Evolutionary conservation across 2,797 vertebrate species (phyloP).

Genomic region (Peromyscus nudipes): DNA sequence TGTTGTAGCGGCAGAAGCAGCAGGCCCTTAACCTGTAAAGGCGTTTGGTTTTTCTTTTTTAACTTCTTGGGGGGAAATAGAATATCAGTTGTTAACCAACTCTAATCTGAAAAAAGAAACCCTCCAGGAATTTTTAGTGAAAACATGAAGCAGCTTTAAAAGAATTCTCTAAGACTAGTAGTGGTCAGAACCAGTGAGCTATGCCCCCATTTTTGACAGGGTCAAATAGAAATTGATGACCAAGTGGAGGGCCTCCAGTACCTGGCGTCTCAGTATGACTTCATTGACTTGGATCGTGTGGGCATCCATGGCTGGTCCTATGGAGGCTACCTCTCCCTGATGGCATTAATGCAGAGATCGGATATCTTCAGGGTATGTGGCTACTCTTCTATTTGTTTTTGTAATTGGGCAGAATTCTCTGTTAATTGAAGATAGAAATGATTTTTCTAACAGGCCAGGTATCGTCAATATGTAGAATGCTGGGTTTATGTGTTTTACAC

Average conservation of each 20-base stretch:
- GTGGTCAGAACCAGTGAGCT: constrained; percentile 60
- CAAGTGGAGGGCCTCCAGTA: constrained; percentile 92
- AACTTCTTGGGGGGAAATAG: not conserved
- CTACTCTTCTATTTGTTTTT: constrained; percentile 49
- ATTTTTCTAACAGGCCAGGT: constrained; percentile 52
- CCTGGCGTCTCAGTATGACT: constrained; percentile 89
- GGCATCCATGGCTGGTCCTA: constrained; percentile 93
- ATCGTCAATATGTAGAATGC: constrained; percentile 11
- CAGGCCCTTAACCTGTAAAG: constrained; percentile 1
- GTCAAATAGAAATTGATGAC: constrained; percentile 91
- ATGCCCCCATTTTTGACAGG: constrained; percentile 83
- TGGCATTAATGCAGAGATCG: constrained; percentile 91
- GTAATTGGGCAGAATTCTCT: constrained; percentile 27
- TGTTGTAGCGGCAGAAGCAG: not conserved
- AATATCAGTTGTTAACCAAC: constrained; percentile 60
- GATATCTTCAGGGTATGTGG: constrained; percentile 91
- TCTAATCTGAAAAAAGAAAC: constrained; percentile 49
- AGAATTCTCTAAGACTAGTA: constrained; percentile 36
- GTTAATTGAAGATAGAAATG: constrained; percentile 45
- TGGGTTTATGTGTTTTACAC: constrained; percentile 33
- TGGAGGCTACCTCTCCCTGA: constrained; percentile 91
- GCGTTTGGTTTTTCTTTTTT: not conserved
- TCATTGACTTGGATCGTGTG: constrained; percentile 91
- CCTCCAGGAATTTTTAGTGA: constrained; percentile 58
- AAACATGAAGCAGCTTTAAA: constrained; percentile 59